Percentiles rank a stretch among this genome's conserved stretches.
Evolutionary conservation across 2,113 vertebrate genomes (phyloP).

Genomic region (Sorex araneus): DNA sequence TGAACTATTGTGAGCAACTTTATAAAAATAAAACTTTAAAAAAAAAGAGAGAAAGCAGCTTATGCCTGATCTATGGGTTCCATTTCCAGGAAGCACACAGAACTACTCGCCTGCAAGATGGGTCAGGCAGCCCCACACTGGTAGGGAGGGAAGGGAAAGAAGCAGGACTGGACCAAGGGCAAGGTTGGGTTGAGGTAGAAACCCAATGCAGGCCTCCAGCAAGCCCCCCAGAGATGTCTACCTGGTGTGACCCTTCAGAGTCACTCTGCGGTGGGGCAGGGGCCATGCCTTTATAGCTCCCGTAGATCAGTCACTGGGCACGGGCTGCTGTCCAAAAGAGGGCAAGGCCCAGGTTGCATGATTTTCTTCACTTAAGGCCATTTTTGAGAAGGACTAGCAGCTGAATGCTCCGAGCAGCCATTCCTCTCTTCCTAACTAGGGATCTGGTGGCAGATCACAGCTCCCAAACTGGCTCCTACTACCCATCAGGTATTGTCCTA

Average conservation of each 20-base stretch:
- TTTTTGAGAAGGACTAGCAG: background rate
- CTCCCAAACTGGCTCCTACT: background rate
- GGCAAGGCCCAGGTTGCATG: background rate
- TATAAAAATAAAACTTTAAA: no score
- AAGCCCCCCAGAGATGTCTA: background rate
- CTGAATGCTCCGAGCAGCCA: background rate
- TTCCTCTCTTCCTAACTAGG: background rate
- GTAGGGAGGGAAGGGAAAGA: background rate
- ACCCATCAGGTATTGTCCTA: no score
- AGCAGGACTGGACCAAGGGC: background rate
- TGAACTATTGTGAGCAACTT: no score
- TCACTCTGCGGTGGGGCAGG: background rate
- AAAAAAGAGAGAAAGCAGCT: no score
- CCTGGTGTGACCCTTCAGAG: background rate
- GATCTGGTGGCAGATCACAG: background rate
- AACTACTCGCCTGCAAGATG: background rate
- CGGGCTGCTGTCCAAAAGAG: background rate
- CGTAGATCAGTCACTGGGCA: background rate
- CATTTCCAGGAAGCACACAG: background rate
- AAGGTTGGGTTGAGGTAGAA: background rate
- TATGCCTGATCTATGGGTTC: background rate
- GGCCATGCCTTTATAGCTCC: no score
- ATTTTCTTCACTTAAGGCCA: background rate
- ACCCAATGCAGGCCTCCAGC: background rate
- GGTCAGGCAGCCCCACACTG: background rate